Percentiles rank a stretch among this genome's conserved stretches.
These are phyloP conservation scores for Eupeodes corollae DNA, from an alignment of 1,140 invertebrate genomes.

Conservation along the genomic window DNA sequence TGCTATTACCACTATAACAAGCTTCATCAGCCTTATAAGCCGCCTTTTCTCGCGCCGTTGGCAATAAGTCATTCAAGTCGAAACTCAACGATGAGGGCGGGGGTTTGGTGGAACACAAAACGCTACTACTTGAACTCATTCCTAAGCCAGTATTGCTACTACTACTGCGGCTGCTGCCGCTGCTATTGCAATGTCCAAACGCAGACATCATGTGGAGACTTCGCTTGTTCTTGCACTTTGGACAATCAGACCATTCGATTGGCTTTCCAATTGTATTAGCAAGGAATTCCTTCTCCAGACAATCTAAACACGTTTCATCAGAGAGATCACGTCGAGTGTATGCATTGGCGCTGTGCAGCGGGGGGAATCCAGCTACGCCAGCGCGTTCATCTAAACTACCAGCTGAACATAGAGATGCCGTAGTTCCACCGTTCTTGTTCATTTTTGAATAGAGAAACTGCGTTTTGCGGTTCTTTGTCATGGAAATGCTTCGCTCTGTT, in stretches of 20 bases:
- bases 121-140: background rate
- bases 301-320: slow-evolving; percentile 32
- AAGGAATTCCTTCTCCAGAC: slow-evolving; percentile 32
- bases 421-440: no score
- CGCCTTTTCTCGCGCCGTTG: slow-evolving; percentile 1
- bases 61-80: slow-evolving; percentile 1
- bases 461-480: no score
- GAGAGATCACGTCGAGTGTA: slow-evolving; percentile 7
- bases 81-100: slow-evolving; percentile 1
- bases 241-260: slow-evolving; percentile 19
- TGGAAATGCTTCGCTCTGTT: slow-evolving; percentile 18
- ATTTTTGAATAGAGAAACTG: no score
- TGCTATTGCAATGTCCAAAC: background rate
- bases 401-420: no score
- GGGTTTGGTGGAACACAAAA: slow-evolving; percentile 1
- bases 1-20: background rate
- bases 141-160: slow-evolving; percentile 1
- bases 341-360: no score
- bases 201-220: background rate
- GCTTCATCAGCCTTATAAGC: background rate
- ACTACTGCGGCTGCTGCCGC: background rate
- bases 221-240: slow-evolving; percentile 20
- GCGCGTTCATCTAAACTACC: no score
- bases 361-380: no score
- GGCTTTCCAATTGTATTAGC: slow-evolving; percentile 32